Evolutionary conservation across 2,888 invertebrate genomes (phyloP).

Genomic region (Conchocele bisecta): DNA sequence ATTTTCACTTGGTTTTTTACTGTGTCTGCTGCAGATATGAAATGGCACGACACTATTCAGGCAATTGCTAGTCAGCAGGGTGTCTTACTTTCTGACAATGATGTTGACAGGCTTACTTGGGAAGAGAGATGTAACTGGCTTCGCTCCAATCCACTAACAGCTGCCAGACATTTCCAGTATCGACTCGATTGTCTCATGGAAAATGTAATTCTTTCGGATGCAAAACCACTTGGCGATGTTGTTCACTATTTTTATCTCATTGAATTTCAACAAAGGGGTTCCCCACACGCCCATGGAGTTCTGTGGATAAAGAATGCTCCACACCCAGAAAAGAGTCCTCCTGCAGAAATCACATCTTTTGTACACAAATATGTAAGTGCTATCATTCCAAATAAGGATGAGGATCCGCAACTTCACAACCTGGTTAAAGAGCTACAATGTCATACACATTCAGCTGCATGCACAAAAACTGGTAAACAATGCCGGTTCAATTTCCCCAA

Average conservation of each 20-base stretch:
- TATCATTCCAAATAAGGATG: not conserved
- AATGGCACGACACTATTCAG: slow-evolving; percentile 60
- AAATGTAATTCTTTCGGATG: slow-evolving; percentile 34
- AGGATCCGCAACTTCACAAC: not conserved
- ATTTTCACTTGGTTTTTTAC: slow-evolving; percentile 65
- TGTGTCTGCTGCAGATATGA: slow-evolving; percentile 63
- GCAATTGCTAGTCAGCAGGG: slow-evolving; percentile 48
- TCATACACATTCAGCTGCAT: slow-evolving; percentile 14
- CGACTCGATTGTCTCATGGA: slow-evolving; percentile 48
- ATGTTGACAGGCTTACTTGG: slow-evolving; percentile 45
- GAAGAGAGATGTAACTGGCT: slow-evolving; percentile 51
- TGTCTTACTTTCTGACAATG: slow-evolving; percentile 20
- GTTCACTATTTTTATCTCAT: slow-evolving; percentile 16
- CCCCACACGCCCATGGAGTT: slow-evolving; percentile 21
- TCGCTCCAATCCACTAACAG: slow-evolving; percentile 60
- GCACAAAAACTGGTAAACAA: slow-evolving; percentile 2
- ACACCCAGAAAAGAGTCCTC: slow-evolving; percentile 6
- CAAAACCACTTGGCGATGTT: too few relatives aligned
- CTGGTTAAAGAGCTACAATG: slow-evolving; percentile 9
- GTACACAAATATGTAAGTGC: not conserved
- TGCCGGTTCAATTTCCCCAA: slow-evolving; percentile 11
- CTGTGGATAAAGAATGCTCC: slow-evolving; percentile 25
- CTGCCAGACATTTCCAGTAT: slow-evolving; percentile 60
- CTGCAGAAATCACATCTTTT: not conserved
- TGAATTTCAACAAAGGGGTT: slow-evolving; percentile 23